These are phyloP conservation scores for Habroteleia sp. DNA, from an alignment of 2,888 invertebrate genomes.

Conservation along the genomic window DNA sequence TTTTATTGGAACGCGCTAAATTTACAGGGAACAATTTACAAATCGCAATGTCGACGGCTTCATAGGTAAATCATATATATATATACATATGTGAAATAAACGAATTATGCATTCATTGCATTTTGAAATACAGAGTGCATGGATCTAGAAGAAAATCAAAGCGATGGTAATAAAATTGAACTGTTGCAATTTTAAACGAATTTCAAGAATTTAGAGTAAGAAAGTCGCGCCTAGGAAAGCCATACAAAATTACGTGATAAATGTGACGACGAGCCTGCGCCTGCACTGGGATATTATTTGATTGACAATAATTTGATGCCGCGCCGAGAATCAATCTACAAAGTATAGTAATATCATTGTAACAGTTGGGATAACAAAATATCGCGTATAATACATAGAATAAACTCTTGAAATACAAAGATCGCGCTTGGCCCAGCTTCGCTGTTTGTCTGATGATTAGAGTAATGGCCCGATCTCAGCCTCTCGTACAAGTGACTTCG, in stretches of 20 bases:
- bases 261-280: conserved; percentile 68
- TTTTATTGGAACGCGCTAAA: conserved; percentile 42
- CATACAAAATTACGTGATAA: conserved; percentile 22
- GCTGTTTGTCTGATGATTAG: conserved; percentile 33
- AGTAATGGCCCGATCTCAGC: conserved; percentile 67
- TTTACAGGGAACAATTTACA: conserved; percentile 60
- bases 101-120: background rate
- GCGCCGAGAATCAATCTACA: conserved; percentile 50
- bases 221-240: conserved; percentile 2
- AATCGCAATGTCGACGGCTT: conserved; percentile 20
- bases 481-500: conserved; percentile 72
- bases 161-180: background rate
- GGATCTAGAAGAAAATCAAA: background rate
- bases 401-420: conserved; percentile 77
- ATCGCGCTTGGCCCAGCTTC: conserved; percentile 63
- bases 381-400: conserved; percentile 70
- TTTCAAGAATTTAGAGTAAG: conserved; percentile 11
- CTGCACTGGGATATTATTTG: conserved; percentile 71
- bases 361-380: conserved; percentile 74
- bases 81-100: conserved; percentile 31
- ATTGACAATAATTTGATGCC: conserved; percentile 44
- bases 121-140: background rate
- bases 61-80: conserved; percentile 46
- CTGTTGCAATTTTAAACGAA: background rate
- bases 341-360: conserved; percentile 67